Conservation (phyloP, 2,888 invertebrate species). For the Drosophila greeni region DNA sequence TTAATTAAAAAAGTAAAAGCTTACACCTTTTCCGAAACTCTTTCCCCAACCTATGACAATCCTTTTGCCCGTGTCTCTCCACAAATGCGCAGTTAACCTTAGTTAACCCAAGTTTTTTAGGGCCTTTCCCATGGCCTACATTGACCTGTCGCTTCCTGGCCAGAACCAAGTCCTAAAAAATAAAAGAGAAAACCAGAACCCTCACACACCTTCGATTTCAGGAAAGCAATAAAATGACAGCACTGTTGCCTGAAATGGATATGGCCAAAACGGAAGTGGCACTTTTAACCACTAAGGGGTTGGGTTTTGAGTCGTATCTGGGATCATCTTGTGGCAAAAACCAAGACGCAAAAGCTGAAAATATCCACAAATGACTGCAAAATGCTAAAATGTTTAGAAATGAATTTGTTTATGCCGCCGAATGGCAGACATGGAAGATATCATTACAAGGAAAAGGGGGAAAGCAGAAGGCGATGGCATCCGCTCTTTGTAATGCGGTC, state of each 20-base stretch:
- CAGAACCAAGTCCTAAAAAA: slow-evolving; percentile 51
- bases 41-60: slow-evolving; percentile 28
- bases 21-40: not conserved
- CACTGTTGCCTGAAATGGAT: slow-evolving; percentile 25
- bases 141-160: slow-evolving; percentile 34
- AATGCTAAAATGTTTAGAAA: slow-evolving; percentile 50
- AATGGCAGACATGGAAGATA: slow-evolving; percentile 51
- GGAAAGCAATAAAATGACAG: slow-evolving; percentile 42
- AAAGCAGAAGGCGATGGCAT: slow-evolving; percentile 26
- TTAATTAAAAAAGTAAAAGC: not conserved
- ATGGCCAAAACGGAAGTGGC: slow-evolving; percentile 52
- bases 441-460: slow-evolving; percentile 50
- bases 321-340: slow-evolving; percentile 40
- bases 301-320: slow-evolving; percentile 28
- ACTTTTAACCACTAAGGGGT: slow-evolving; percentile 56
- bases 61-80: slow-evolving; percentile 24
- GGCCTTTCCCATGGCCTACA: slow-evolving; percentile 37
- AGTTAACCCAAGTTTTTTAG: slow-evolving; percentile 9
- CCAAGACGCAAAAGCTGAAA: slow-evolving; percentile 29
- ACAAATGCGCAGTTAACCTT: slow-evolving; percentile 32
- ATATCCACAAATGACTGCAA: slow-evolving; percentile 38
- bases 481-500: slow-evolving; percentile 63
- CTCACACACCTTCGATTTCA: slow-evolving; percentile 34
- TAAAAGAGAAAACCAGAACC: slow-evolving; percentile 24
- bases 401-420: slow-evolving; percentile 64